Conservation (phyloP, 2,113 vertebrate genomes). For the Eretmochelys imbricata region DNA sequence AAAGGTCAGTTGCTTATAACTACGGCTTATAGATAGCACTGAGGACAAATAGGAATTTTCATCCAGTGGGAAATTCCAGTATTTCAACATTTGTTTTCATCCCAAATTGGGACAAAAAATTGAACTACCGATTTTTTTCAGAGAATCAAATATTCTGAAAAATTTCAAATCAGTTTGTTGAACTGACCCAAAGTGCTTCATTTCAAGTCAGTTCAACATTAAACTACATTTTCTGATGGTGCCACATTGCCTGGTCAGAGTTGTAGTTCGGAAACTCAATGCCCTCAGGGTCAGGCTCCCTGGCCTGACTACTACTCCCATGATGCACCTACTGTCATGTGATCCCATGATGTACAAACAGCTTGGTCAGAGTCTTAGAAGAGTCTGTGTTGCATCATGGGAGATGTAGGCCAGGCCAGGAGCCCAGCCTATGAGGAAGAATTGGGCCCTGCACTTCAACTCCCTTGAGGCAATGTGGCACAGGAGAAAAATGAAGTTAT, state of each 20-base stretch:
- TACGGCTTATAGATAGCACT: no score
- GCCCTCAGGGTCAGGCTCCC: background rate
- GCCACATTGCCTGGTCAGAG: background rate
- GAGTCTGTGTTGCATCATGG: accelerated
- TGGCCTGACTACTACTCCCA: background rate
- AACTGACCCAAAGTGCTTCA: no score
- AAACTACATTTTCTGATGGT: no score
- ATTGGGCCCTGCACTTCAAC: background rate
- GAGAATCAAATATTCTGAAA: no score
- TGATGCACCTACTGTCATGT: background rate
- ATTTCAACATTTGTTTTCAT: constrained; percentile 18
- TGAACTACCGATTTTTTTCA: no score
- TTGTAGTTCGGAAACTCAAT: background rate
- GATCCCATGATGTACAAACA: no score
- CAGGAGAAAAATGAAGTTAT: background rate
- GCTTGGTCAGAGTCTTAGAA: background rate
- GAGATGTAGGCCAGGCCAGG: accelerated
- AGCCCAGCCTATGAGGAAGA: background rate
- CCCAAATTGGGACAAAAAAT: background rate
- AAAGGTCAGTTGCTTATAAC: no score
- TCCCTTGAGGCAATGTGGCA: no score
- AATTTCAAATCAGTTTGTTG: no score
- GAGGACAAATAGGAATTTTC: no score
- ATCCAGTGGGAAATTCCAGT: constrained; percentile 32
- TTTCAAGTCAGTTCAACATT: no score